Evolutionary conservation across 92 coral and sea anemone genomes (phyloP).

Genomic region (Porites rus): DNA sequence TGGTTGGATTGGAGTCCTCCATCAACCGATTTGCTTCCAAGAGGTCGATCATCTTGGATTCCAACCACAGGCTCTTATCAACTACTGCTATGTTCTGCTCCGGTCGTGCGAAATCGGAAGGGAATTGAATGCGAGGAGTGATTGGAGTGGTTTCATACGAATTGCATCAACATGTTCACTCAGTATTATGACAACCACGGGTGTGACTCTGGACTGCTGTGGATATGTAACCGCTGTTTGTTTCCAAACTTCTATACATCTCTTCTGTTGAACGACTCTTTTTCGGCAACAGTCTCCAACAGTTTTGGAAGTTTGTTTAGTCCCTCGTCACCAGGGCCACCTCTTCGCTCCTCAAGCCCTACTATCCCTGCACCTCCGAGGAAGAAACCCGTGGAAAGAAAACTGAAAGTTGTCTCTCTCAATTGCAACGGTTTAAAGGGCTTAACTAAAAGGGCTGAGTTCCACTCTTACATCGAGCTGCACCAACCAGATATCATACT

Average conservation of each 20-base stretch:
- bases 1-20: constrained; percentile 21
- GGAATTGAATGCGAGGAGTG: no score
- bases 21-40: constrained; percentile 12
- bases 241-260: constrained; percentile 36
- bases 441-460: no score
- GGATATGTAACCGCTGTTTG: constrained; percentile 38
- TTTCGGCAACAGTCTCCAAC: constrained; percentile 6
- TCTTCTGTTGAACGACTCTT: constrained; percentile 22
- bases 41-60: constrained; percentile 31
- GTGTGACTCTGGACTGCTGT: constrained; percentile 16
- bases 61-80: constrained; percentile 8
- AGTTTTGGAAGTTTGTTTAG: constrained; percentile 3
- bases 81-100: constrained; percentile 24
- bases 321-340: constrained; percentile 15
- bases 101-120: not conserved
- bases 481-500: no score
- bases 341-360: constrained; percentile 26
- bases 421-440: no score
- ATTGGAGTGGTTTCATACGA: no score
- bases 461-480: no score
- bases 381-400: no score
- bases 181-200: constrained; percentile 18
- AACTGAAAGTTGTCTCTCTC: no score
- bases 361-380: no score
- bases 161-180: not conserved